Base-by-base conservation (phyloP, 30 jellyfish, hydroid and myxozoan species). In the Phacellophora camtschatica region DNA sequence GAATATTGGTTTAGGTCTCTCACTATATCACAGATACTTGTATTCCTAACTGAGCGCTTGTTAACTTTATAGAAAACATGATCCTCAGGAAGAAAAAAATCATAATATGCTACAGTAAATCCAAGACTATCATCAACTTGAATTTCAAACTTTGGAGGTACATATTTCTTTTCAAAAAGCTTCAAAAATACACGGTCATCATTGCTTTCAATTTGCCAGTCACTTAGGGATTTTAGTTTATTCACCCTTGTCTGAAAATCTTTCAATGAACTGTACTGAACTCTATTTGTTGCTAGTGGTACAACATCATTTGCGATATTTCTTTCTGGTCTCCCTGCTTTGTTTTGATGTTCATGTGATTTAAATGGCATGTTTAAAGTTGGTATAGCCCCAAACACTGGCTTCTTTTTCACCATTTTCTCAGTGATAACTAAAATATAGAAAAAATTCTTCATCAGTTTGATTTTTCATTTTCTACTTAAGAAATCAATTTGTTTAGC, bases 111-210 rank as follows among this genome's bases (percentile, higher is more conserved):
- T 16, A 71, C 24, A 16, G 8, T n/a, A 22, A 2, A 42, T 29
- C 57, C 85, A 45, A 71, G 73, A 28, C 85, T 71, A 28, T 48
- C 71, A 71, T 71, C 85, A 46, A 48, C 49, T 35, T 0, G 2
- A 11, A 66, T 1, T 9, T 32, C 11, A 66, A 5, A 66, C 1
- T 5, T 66, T 35, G 81, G 65, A 18, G 39, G 15, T 8, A 66
- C 8, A 32, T 1, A 66, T 20, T 19, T 0, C 39, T 7, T 39
- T 39, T 66, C 81, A 2, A 13, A 2, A 0, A 8, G 5, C 0
- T 10, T 22, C 10, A 55, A 3, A 0, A 8, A 2, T 9, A 9
- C 4, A 5, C 41, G 19, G 41, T 55, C 70, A 4, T 11, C 1
- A 9, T 55, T 16, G 5, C 2, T 54, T 3, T 2, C 22, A 2